Percentiles rank a stretch among this genome's conserved stretches.
Evolutionary conservation across 35 echinoderm and acorn worm species (phyloP).

Genomic region (Nesometra sesokonis): DNA sequence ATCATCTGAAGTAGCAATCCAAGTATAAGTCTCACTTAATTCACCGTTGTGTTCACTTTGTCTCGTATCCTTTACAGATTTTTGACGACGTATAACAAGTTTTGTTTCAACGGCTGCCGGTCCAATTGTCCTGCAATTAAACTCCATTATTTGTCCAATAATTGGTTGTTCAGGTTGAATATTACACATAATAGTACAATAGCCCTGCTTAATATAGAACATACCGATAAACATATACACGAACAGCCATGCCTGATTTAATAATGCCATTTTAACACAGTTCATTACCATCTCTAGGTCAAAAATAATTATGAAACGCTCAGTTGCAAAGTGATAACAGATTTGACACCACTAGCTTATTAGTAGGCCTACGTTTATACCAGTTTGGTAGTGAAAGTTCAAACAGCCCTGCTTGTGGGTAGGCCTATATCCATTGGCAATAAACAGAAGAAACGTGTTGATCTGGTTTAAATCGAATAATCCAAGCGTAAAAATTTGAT

Average conservation of each 20-base stretch:
- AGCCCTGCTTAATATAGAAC: neutral
- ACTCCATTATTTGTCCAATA: neutral
- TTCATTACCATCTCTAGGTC: neutral
- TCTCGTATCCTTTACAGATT: neutral
- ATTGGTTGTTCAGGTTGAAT: neutral
- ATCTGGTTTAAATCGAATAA: too few relatives aligned
- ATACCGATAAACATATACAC: neutral
- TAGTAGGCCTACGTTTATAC: neutral
- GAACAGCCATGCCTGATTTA: neutral
- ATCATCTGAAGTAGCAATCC: neutral
- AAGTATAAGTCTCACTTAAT: neutral
- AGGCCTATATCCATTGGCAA: neutral
- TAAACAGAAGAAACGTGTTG: too few relatives aligned
- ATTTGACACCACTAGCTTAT: neutral
- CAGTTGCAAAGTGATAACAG: neutral
- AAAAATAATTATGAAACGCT: neutral
- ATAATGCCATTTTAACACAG: neutral
- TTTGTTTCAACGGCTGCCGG: neutral
- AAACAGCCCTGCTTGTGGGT: neutral
- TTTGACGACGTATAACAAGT: neutral
- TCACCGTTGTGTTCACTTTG: neutral
- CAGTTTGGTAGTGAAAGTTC: neutral
- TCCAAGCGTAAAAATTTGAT: too few relatives aligned
- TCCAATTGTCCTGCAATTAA: neutral
- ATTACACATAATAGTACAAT: neutral